Evolutionary conservation across 1,140 invertebrate genomes (phyloP), one percentile per base, ranked within the genome.

Genomic region (Hypsibius dujardini): DNA sequence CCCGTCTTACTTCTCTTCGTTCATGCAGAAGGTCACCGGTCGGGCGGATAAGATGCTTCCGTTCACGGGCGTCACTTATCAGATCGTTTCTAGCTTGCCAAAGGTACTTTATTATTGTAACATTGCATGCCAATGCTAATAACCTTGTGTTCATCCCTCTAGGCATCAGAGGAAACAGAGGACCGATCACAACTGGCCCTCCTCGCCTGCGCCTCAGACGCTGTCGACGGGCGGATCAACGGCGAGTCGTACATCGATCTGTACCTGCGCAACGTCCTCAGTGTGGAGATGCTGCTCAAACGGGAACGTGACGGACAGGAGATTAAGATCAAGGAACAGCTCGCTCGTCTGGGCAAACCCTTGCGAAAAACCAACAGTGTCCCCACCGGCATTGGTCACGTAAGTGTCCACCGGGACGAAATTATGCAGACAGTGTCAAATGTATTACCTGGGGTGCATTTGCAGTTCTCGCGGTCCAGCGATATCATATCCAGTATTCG

Each of bases 221-320:
- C 90, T 77, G 89, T 91, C 78, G 74, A 75, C n/a, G 75, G 74
- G 40, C 83, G 85, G 71, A 87, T 84, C 59, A 90, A 93, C 80
- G 90, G 90, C 56, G 94, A 97, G 82, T 95, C 91, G 47, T 98
- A 97, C 79, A 95, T 93, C 74, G 90, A 98, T 82, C 95, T 96
- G 83, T 98, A 98, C 78, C 94, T 93, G 0, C 86, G 91, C 71
- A 91, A 92, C 46, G 93, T 98, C 0, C 94, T 92, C 71, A 93
- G 92, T 1, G 93, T 98, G 45, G 95, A 98, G 79, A 94, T 90
- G 78, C 95, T 98, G 74, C 81, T 98, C 47, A 91, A 90, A 1
- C 81, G 46, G 69, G 45, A 71, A 70, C 28, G 71, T 69, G 28
- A 67, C 74, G 59, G 74, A 73, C 70, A 70, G 70, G 62, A 72